Conservation (phyloP, 2,113 vertebrate genomes). For the Oncorhynchus clarkii region DNA sequence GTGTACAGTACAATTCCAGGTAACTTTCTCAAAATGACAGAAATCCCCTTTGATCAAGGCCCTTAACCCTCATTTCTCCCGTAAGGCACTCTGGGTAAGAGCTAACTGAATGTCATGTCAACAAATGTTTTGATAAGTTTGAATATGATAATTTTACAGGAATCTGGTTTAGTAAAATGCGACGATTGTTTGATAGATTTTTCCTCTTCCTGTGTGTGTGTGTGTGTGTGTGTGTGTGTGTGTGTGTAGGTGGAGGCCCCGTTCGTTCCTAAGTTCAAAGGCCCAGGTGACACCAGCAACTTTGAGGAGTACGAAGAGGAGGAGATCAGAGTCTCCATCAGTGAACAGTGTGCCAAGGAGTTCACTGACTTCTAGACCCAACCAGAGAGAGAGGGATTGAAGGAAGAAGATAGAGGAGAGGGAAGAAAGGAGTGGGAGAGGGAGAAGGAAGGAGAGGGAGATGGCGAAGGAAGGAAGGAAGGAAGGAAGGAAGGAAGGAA, state of each 20-base stretch:
- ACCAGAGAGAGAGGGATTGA: conserved; percentile 28
- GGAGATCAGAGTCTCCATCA: conserved; percentile 87
- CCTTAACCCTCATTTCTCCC: no score
- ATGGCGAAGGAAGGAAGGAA: no score
- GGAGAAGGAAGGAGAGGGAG: no score
- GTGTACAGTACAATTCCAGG: no score
- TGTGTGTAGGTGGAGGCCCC: conserved; percentile 83
- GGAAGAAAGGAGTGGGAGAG: no score
- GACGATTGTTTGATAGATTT: no score
- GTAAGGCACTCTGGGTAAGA: no score
- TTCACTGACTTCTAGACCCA: conserved; percentile 86
- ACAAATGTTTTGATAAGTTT: neutral
- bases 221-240: conserved; percentile 1
- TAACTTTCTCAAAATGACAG: no score
- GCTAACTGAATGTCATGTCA: no score
- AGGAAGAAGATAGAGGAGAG: neutral
- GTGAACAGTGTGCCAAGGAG: conserved; percentile 90
- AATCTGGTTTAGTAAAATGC: no score
- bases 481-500: no score
- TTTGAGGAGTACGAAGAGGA: conserved; percentile 94
- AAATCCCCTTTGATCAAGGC: no score
- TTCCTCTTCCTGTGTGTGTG: neutral
- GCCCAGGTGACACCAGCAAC: conserved; percentile 91
- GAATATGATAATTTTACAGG: neutral
- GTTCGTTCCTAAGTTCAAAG: conserved; percentile 92